Evolutionary conservation across 2,797 vertebrate genomes (phyloP).

Genomic region (Pseudopleuronectes americanus): DNA sequence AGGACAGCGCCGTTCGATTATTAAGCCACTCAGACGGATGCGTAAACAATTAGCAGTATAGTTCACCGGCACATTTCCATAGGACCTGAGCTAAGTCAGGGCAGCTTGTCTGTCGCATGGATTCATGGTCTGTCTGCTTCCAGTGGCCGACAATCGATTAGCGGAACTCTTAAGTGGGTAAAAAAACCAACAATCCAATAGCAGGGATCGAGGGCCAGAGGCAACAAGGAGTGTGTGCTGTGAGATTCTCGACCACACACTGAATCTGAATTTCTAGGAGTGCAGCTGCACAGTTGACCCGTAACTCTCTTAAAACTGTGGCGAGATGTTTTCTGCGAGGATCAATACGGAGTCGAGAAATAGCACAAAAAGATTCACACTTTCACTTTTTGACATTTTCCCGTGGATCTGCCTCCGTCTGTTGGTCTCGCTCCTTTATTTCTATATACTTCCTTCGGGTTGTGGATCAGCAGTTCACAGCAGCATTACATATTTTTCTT

Average conservation of each 20-base stretch:
- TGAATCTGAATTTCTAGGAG: conserved; percentile 18
- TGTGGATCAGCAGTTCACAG: background rate
- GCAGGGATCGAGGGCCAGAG: background rate
- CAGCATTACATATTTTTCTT: background rate
- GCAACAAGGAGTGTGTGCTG: background rate
- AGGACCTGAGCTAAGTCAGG: background rate
- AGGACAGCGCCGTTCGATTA: background rate
- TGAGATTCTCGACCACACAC: background rate
- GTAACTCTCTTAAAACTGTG: background rate
- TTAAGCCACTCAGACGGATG: background rate
- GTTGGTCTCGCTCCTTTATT: background rate
- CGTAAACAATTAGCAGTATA: background rate
- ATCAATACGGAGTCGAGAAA: conserved; percentile 19
- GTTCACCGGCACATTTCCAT: background rate
- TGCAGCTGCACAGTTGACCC: conserved; percentile 11
- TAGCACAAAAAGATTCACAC: background rate
- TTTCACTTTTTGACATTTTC: background rate
- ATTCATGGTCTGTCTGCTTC: conserved; percentile 3
- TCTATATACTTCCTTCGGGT: background rate
- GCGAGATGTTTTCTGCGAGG: background rate
- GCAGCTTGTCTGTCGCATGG: background rate
- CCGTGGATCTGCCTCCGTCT: background rate
- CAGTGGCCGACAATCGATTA: conserved; percentile 4
- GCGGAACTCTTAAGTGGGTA: background rate
- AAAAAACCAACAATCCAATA: background rate